Conservation (phyloP, 2,888 invertebrate genomes). For the Apamea crenata region DNA sequence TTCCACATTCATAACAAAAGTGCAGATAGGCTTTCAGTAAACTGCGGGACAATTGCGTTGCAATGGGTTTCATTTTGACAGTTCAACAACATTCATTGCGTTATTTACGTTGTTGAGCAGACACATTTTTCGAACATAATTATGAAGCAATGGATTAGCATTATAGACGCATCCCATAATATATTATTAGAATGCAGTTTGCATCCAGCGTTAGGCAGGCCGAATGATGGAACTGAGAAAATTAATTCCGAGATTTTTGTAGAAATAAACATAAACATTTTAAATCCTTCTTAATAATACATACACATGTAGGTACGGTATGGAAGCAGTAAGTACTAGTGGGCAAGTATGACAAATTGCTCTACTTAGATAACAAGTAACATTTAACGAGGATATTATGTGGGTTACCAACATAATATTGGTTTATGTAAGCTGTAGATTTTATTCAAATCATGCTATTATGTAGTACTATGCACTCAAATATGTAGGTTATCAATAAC, state of each 20-base stretch:
- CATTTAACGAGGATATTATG: conserved; percentile 28
- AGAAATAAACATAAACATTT: neutral
- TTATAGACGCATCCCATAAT: neutral
- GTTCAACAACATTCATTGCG: too few species aligned
- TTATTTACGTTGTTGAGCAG: too few species aligned
- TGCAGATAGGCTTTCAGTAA: neutral
- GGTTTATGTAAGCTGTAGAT: conserved; percentile 21
- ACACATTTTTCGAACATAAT: too few species aligned
- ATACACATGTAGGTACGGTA: neutral
- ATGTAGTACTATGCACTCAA: neutral
- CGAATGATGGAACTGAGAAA: neutral
- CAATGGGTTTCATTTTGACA: too few species aligned
- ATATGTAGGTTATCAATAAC: conserved; percentile 37
- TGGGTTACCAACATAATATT: conserved; percentile 34
- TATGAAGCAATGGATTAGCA: too few species aligned
- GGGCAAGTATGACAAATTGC: conserved; percentile 17
- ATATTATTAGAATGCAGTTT: neutral
- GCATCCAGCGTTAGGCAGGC: neutral
- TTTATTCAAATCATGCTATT: conserved; percentile 16
- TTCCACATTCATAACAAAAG: too few species aligned
- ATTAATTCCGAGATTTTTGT: too few species aligned
- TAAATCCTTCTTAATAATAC: neutral
- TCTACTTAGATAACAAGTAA: conserved; percentile 44
- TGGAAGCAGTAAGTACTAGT: conserved; percentile 1
- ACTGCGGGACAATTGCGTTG: too few species aligned